phyloP scores from a whole-genome alignment of 2,888 invertebrate genomes.

The Portevinia maculata region DNA sequence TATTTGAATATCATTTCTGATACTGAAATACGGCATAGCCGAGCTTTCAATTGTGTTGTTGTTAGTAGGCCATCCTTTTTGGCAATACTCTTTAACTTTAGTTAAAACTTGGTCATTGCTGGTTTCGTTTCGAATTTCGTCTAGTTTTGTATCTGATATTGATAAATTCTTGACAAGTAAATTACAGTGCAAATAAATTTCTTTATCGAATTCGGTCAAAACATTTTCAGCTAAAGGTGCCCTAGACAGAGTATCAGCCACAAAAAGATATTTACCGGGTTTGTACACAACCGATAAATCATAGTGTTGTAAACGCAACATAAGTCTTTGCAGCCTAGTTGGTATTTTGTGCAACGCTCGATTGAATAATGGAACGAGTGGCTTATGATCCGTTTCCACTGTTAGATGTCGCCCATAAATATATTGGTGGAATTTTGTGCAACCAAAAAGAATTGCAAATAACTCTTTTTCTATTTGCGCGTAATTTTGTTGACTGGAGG shows the following conservation, averaged over 20 bases:
- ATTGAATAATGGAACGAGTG: constrained; percentile 55
- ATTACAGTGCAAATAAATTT: constrained; percentile 36
- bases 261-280: constrained; percentile 64
- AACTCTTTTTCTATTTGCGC: constrained; percentile 73
- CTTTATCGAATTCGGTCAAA: constrained; percentile 12
- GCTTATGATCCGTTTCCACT: constrained; percentile 59
- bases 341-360: constrained; percentile 63
- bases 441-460: constrained; percentile 68
- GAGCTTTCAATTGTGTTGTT: constrained; percentile 1
- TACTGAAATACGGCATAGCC: constrained; percentile 43
- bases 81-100: constrained; percentile 1
- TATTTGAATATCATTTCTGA: constrained; percentile 45
- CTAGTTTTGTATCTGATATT: constrained; percentile 2
- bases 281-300: constrained; percentile 59
- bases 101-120: constrained; percentile 13
- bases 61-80: constrained; percentile 7
- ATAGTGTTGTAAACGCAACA: constrained; percentile 59
- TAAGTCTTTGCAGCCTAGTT: too few species aligned
- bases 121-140: constrained; percentile 14
- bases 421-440: constrained; percentile 69
- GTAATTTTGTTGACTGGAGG: too few species aligned
- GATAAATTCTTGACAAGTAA: constrained; percentile 5
- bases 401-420: constrained; percentile 53
- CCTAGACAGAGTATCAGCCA: constrained; percentile 83
- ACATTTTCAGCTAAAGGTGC: constrained; percentile 76